A percentile compares a stretch with the other conserved stretches of the same genome.
Evolutionary conservation across 2,888 invertebrate species (phyloP).

Genomic region (Thelaira solivaga): DNA sequence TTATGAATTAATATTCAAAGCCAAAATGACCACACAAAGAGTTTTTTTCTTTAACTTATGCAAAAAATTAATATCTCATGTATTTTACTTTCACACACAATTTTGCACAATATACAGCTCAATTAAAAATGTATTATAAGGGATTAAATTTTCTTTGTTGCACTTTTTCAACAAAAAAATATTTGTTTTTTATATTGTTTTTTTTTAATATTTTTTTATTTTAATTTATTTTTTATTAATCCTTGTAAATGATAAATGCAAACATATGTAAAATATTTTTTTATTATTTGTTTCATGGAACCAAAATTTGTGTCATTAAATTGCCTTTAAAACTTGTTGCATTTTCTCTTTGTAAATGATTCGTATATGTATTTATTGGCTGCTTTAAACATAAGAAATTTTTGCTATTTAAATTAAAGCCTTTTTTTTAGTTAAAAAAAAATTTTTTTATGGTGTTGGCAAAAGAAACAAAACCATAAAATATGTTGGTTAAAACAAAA

Average conservation of each 20-base stretch:
- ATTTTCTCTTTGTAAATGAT: constrained; percentile 4
- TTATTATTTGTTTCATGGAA: neutral
- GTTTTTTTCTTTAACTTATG: neutral
- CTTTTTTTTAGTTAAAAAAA: neutral
- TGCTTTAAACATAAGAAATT: neutral
- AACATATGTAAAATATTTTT: constrained; percentile 3
- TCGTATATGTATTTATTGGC: neutral
- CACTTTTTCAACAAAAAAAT: neutral
- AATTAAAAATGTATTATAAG: constrained; percentile 56
- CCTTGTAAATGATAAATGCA: constrained; percentile 5
- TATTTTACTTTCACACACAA: neutral
- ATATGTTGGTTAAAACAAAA: constrained; percentile 5
- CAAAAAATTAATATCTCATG: neutral
- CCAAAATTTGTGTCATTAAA: constrained; percentile 4
- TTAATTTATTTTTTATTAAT: constrained; percentile 3
- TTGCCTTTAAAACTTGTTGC: constrained; percentile 41
- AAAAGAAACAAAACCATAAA: neutral
- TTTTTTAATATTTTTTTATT: neutral
- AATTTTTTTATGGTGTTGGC: neutral
- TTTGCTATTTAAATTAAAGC: too few relatives aligned
- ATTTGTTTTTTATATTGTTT: neutral
- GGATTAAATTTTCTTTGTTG: constrained; percentile 22
- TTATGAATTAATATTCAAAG: too few relatives aligned
- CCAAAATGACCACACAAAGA: too few relatives aligned
- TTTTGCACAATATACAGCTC: constrained; percentile 45